Base-by-base conservation (phyloP, 1,140 invertebrate species). In the Drosophila pallidifrons region DNA sequence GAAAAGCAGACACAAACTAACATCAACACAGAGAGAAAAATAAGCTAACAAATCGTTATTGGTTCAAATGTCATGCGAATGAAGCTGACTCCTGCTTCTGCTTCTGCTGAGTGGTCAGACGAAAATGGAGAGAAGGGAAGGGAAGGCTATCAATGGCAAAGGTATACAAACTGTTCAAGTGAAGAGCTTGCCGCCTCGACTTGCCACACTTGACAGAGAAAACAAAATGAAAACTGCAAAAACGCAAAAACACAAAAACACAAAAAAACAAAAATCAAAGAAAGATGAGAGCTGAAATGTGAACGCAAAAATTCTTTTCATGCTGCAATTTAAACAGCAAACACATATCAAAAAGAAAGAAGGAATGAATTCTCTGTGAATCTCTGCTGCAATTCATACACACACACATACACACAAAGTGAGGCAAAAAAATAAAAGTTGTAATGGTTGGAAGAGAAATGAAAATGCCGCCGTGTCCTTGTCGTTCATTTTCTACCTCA, bases 401-500 rank as follows among this genome's bases (percentile, higher is more conserved):
- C 79, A 60, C 38, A 75, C 49, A 55, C 54, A 75, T 57, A 67
- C 69, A 45, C 16, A 43, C 10, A 66, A 30, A 60, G 66, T 68
- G 28, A 45, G 54, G 65, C 74, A 57, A 58, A 28, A 64, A 61
- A 77, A 25, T 3, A 54, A 77, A 61, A 47, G 6, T 49, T 32
- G 16, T 41, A 60, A 49, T 51, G 66, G 32, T 43, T 35, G 16
- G 35, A 28, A 43, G 55, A 71, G 15, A 64, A 77, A 69, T 67
- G 74, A 76, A 76, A 90, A 85, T 85, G 86, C 81, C 86, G 77
- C 63, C 78, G 66, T 88, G 86, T 81, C 85, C 85, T 88, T 89
- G 85, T 79, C 85, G 85, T 81, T 85, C 75, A 80, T 89, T 89
- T 89, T 85, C 78, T 89, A 88, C 85, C 85, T 88, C 85, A 88